These are phyloP conservation scores for Drosophila busckii DNA, from an alignment of 1,140 invertebrate genomes.

Conservation along the genomic window DNA sequence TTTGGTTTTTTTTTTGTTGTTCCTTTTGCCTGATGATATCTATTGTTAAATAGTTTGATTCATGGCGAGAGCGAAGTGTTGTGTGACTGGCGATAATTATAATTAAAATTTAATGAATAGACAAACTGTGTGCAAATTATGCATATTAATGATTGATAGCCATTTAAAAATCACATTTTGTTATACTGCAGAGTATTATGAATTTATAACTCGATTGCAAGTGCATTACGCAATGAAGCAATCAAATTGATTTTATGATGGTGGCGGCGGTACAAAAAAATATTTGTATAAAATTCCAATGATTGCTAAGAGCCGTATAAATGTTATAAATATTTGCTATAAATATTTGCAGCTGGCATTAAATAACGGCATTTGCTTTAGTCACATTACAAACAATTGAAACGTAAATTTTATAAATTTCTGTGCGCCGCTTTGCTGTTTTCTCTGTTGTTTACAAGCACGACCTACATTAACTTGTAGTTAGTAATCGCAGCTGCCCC, in stretches of 20 bases:
- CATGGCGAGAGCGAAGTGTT: conserved; percentile 15
- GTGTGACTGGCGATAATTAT: conserved; percentile 18
- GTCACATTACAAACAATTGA: conserved; percentile 34
- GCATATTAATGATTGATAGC: conserved; percentile 6
- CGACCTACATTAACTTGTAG: conserved; percentile 56
- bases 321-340: neutral
- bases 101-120: conserved; percentile 55
- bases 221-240: too few species aligned
- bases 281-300: too few species aligned
- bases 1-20: neutral
- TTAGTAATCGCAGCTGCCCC: neutral
- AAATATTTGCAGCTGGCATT: conserved; percentile 18
- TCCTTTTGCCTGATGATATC: neutral
- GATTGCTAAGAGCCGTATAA: too few species aligned
- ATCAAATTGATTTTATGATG: too few species aligned
- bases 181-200: too few species aligned
- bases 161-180: too few species aligned
- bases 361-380: conserved; percentile 49
- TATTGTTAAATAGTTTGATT: conserved; percentile 9
- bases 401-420: conserved; percentile 45
- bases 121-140: conserved; percentile 1
- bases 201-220: too few species aligned
- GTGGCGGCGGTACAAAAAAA: too few species aligned
- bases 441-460: conserved; percentile 22
- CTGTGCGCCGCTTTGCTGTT: conserved; percentile 23